phyloP scores from a whole-genome alignment of 2,888 invertebrate genomes.

The Phaonia tiefii region DNA sequence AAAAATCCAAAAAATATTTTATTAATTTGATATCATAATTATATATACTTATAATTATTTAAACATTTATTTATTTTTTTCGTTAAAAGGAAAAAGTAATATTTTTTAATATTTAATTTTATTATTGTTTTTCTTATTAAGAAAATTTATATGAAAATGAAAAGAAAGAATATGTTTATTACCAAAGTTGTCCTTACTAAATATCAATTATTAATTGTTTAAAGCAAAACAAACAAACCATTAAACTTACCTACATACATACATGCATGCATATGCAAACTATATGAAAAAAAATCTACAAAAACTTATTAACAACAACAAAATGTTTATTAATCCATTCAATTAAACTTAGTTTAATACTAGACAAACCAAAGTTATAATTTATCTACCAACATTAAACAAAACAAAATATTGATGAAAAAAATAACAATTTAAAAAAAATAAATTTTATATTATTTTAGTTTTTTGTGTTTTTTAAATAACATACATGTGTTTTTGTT shows the following conservation, averaged over 20 bases:
- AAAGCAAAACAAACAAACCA: conserved; percentile 64
- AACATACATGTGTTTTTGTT: conserved; percentile 44
- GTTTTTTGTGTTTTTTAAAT: conserved; percentile 40
- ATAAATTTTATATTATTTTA: conserved; percentile 14
- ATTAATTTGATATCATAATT: conserved; percentile 1
- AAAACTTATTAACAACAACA: conserved; percentile 48
- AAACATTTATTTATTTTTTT: not conserved
- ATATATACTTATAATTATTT: not conserved
- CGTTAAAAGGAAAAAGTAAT: not conserved
- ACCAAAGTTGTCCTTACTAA: conserved; percentile 80
- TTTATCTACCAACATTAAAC: conserved; percentile 51
- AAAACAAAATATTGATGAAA: conserved; percentile 34
- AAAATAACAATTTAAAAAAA: conserved; percentile 36
- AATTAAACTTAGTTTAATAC: conserved; percentile 74
- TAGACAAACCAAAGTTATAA: conserved; percentile 79
- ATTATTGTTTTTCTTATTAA: conserved; percentile 33
- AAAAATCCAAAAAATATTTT: not conserved
- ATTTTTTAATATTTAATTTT: conserved; percentile 6
- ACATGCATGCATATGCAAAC: conserved; percentile 50
- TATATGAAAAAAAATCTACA: conserved; percentile 44
- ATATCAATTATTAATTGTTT: conserved; percentile 69
- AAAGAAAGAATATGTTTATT: conserved; percentile 68
- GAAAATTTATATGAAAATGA: conserved; percentile 30
- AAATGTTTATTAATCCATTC: conserved; percentile 55
- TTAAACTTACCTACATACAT: conserved; percentile 28